These are phyloP conservation scores for Drosophila sucinea DNA, from an alignment of 1,140 invertebrate genomes.

Conservation along the genomic window DNA sequence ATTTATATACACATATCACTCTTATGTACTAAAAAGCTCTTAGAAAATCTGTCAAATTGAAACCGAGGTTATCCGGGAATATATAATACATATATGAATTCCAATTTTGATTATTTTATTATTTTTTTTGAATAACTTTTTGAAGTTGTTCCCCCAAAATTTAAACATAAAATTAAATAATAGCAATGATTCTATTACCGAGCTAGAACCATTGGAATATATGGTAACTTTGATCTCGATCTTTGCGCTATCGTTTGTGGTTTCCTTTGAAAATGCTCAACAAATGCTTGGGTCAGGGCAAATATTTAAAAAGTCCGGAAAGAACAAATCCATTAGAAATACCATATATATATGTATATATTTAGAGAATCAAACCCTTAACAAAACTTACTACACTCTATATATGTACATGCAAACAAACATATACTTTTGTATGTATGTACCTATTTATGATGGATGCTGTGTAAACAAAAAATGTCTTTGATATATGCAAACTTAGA, in stretches of 20 bases:
- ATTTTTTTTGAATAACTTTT: too few relatives aligned
- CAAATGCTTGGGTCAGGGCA: conserved; percentile 38
- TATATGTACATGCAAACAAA: conserved; percentile 1
- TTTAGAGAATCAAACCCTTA: conserved; percentile 66
- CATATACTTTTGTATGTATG: background rate
- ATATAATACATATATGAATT: too few relatives aligned
- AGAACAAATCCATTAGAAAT: conserved; percentile 67
- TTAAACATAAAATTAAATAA: too few relatives aligned
- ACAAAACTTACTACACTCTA: conserved; percentile 6
- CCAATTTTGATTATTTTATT: too few relatives aligned
- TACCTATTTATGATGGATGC: conserved; percentile 60
- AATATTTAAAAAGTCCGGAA: conserved; percentile 58
- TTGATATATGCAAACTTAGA: conserved; percentile 57
- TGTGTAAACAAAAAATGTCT: conserved; percentile 70
- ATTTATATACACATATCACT: background rate
- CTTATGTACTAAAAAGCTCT: background rate
- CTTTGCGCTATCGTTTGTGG: background rate
- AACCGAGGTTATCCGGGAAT: too few relatives aligned
- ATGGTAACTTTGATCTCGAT: conserved; percentile 13
- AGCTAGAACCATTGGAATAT: background rate
- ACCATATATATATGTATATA: conserved; percentile 19
- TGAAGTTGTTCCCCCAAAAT: too few relatives aligned
- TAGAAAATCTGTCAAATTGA: too few relatives aligned
- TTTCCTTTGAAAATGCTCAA: conserved; percentile 27
- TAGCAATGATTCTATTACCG: background rate